Percentiles rank a stretch among this genome's conserved stretches.
Evolutionary conservation across 2,797 vertebrate species (phyloP).

Genomic region (Pipistrellus pipistrellus): DNA sequence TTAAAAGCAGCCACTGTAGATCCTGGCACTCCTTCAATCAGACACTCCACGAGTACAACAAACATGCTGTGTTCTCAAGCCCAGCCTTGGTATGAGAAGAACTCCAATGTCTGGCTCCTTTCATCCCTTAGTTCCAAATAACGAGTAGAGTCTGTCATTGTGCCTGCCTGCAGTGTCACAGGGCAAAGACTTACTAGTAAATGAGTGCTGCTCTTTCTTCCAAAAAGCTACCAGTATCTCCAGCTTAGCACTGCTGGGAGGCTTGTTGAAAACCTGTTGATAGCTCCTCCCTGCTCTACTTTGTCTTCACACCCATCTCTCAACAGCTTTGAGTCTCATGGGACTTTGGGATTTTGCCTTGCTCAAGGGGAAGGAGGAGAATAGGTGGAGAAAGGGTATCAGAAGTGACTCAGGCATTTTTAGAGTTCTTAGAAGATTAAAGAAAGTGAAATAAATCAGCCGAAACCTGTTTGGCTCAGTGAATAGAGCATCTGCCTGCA

Average conservation of each 20-base stretch:
- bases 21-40: background rate
- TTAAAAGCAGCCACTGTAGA: background rate
- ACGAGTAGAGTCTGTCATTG: background rate
- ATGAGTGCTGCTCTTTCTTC: background rate
- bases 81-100: conserved; percentile 1
- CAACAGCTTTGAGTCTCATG: background rate
- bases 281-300: background rate
- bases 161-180: background rate
- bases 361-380: background rate
- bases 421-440: background rate
- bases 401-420: background rate
- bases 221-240: background rate
- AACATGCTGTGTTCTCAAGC: background rate
- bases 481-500: too few species aligned
- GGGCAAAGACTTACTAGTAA: background rate
- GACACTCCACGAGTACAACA: background rate
- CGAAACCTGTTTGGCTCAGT: too few species aligned
- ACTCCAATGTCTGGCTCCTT: background rate
- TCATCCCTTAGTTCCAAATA: background rate
- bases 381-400: too few species aligned
- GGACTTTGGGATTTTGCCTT: background rate
- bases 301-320: background rate
- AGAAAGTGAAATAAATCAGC: background rate
- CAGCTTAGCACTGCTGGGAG: background rate
- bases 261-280: background rate